Percentiles rank a stretch among this genome's conserved stretches.
phyloP scores from a whole-genome alignment of 2,888 invertebrate genomes.

The Clepsis dumicolana region DNA sequence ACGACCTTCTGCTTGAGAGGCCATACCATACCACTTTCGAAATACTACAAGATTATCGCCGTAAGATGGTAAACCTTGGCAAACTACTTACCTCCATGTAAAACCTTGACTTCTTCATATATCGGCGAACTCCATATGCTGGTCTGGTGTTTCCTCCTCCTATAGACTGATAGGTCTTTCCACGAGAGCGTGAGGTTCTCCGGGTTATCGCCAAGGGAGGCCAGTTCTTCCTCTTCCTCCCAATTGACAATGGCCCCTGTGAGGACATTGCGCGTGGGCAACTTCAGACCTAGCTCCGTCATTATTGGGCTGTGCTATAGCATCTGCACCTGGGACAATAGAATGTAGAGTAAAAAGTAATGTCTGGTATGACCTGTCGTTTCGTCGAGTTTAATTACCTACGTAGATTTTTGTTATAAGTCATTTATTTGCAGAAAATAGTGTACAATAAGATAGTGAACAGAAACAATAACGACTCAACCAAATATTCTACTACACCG shows the following conservation, averaged over 20 bases:
- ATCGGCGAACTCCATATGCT: slow-evolving; percentile 81
- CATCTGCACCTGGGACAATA: slow-evolving; percentile 66
- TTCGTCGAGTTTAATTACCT: no score
- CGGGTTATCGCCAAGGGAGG: slow-evolving; percentile 64
- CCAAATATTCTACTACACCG: no score
- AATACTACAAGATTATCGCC: no score
- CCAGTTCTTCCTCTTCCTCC: slow-evolving; percentile 79
- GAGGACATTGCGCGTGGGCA: slow-evolving; percentile 77
- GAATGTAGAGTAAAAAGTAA: slow-evolving; percentile 6
- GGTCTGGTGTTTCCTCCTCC: slow-evolving; percentile 76
- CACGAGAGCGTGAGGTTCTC: slow-evolving; percentile 81
- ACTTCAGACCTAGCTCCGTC: slow-evolving; percentile 64
- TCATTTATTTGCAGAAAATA: no score
- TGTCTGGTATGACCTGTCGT: no score
- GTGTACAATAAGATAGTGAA: no score
- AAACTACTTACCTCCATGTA: slow-evolving; percentile 83
- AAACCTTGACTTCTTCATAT: slow-evolving; percentile 81
- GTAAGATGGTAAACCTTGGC: no score
- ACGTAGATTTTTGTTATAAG: no score
- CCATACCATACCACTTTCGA: no score
- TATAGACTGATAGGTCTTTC: slow-evolving; percentile 84
- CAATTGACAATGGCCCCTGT: slow-evolving; percentile 79
- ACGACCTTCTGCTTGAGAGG: no score
- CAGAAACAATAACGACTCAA: no score
- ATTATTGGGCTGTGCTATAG: slow-evolving; percentile 62